Evolutionary conservation across 2,888 invertebrate species (phyloP), one percentile per base, ranked within the genome.

Genomic region (Pristionchus japonicus): DNA sequence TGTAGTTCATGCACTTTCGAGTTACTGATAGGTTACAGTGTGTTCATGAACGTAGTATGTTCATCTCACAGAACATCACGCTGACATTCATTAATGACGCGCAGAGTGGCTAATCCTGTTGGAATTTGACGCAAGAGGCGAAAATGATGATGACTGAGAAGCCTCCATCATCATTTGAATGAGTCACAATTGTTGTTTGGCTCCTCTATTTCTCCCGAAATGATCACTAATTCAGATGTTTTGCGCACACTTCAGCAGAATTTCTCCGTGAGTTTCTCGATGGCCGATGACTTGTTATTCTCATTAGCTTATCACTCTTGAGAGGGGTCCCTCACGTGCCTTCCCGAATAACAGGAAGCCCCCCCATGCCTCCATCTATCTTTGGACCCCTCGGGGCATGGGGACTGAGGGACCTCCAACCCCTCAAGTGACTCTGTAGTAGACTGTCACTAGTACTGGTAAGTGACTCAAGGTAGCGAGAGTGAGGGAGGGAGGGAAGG

Each of bases 381-480:
- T 64, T 27, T 64, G 64, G 27, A 9, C 64, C 64, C 57, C 31
- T 64, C 27, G 31, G 31, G 64, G 64, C 64, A 34, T 31, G 0
- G 6, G 43, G 7, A n/a, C 31, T 31, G 31, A 64, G 64, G 64
- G 64, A 64, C 64, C 64, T 34, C 31, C 64, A 17, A 64, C 31
- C 64, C 34, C 15, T 34, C 64, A 64, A 64, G 64, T 70, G 70
- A 70, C 70, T 37, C 17, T 23, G 23, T 23, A n/a, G 57, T 57
- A 57, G 31, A 34, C 43, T 47, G 23, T 13, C 74, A 11, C 31
- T 37, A 70, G 70, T 70, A 70, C 70, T 37, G 20, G 43, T 77
- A 77, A 47, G 43, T 82, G 82, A 82, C 82, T 82, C 82, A 82
- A 82, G 82, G 52, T 34, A 82, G 82, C 82, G 82, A 82, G 52